Conservation (phyloP, 2,113 vertebrate genomes). For the Cyanoderma ruficeps region DNA sequence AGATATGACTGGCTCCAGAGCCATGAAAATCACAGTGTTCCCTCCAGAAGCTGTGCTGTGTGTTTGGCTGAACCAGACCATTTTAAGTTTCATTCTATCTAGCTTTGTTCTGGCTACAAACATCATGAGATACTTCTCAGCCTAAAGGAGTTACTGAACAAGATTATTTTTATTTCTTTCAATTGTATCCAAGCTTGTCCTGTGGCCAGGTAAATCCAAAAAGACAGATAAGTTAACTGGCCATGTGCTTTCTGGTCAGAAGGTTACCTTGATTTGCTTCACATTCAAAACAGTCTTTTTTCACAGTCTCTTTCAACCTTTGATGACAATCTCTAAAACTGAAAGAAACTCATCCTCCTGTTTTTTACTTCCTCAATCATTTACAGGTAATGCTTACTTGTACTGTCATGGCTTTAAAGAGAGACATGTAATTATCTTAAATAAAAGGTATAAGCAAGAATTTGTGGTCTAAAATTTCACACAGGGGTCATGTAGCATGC, state of each 20-base stretch:
- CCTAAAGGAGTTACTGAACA: neutral
- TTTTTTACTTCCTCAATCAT: neutral
- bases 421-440: neutral
- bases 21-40: neutral
- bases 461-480: neutral
- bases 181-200: neutral
- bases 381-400: neutral
- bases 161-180: neutral
- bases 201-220: neutral
- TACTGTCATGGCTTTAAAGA: neutral
- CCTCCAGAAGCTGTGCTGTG: neutral
- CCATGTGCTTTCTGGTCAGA: rapidly evolving
- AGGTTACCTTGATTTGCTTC: neutral
- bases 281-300: neutral
- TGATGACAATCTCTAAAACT: neutral
- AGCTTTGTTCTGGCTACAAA: neutral
- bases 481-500: neutral
- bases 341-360: neutral
- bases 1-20: neutral
- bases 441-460: neutral
- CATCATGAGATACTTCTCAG: neutral
- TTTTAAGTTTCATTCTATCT: neutral
- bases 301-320: neutral
- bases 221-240: neutral
- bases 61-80: neutral